These are phyloP conservation scores for Platysternon megacephalum DNA, from an alignment of 2,113 vertebrate species.

Conservation along the genomic window DNA sequence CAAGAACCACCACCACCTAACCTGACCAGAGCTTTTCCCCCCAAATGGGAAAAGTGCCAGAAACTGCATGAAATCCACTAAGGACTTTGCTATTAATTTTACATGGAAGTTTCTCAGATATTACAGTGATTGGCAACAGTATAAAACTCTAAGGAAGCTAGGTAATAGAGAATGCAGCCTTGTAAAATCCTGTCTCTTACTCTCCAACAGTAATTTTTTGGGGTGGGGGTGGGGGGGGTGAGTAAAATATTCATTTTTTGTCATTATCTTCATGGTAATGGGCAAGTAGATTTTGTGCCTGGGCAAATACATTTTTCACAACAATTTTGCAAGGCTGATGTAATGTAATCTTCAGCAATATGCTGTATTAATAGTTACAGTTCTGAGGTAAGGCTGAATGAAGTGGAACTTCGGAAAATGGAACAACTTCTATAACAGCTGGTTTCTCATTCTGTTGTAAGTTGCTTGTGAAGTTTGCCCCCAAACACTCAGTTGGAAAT, in stretches of 20 bases:
- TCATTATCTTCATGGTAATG: background rate
- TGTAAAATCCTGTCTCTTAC: background rate
- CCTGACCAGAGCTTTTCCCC: constrained; percentile 33
- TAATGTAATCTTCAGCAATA: background rate
- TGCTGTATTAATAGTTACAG: constrained; percentile 1
- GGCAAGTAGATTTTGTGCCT: background rate
- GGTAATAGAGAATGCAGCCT: background rate
- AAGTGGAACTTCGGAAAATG: background rate
- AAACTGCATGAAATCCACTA: constrained; percentile 50
- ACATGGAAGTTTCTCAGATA: background rate
- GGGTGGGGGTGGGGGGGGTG: background rate
- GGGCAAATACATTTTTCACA: background rate
- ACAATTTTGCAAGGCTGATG: background rate
- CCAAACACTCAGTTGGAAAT: background rate
- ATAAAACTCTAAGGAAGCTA: background rate
- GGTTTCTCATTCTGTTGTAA: background rate
- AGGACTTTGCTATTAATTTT: constrained; percentile 15
- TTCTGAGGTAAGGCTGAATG: background rate
- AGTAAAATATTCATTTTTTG: background rate
- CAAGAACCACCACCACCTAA: too few relatives aligned
- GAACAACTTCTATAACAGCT: constrained; percentile 15
- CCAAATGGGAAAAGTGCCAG: constrained; percentile 59
- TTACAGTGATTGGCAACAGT: constrained; percentile 9
- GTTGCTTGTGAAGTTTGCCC: constrained; percentile 13
- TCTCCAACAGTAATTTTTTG: background rate